phyloP scores from a whole-genome alignment of 1,140 invertebrate species.

The Drosophila guanche region DNA sequence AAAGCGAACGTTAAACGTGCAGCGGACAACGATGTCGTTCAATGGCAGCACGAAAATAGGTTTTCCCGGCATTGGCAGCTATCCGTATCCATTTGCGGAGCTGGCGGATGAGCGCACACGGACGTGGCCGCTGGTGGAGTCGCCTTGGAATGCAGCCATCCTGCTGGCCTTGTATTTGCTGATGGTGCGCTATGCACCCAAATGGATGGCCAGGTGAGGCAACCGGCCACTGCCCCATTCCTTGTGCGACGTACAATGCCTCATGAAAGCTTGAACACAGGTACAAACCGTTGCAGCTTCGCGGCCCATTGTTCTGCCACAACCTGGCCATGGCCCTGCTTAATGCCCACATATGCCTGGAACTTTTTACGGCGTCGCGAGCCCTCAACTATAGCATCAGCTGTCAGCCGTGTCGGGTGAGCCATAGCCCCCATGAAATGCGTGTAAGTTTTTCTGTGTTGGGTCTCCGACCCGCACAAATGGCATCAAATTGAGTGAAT shows the following conservation, averaged over 20 bases:
- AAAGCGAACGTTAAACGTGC: background rate
- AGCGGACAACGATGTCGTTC: conserved; percentile 12
- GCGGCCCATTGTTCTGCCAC: conserved; percentile 91
- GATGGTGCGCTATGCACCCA: conserved; percentile 92
- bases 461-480: conserved; percentile 7
- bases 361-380: conserved; percentile 90
- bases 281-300: conserved; percentile 90
- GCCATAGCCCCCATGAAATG: conserved; percentile 92
- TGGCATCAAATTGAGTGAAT: conserved; percentile 15
- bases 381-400: conserved; percentile 93
- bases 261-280: conserved; percentile 41
- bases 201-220: conserved; percentile 89
- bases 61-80: conserved; percentile 20
- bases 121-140: conserved; percentile 94
- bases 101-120: conserved; percentile 86
- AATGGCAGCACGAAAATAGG: conserved; percentile 35
- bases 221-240: background rate
- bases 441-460: conserved; percentile 84
- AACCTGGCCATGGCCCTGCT: conserved; percentile 93
- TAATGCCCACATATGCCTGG: conserved; percentile 93
- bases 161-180: conserved; percentile 91
- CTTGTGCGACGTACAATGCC: conserved; percentile 24
- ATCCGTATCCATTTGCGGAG: conserved; percentile 47
- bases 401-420: conserved; percentile 94
- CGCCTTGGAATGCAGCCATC: conserved; percentile 90